Conservation (phyloP, 1,140 invertebrate genomes). For the Maconellicoccus hirsutus region DNA sequence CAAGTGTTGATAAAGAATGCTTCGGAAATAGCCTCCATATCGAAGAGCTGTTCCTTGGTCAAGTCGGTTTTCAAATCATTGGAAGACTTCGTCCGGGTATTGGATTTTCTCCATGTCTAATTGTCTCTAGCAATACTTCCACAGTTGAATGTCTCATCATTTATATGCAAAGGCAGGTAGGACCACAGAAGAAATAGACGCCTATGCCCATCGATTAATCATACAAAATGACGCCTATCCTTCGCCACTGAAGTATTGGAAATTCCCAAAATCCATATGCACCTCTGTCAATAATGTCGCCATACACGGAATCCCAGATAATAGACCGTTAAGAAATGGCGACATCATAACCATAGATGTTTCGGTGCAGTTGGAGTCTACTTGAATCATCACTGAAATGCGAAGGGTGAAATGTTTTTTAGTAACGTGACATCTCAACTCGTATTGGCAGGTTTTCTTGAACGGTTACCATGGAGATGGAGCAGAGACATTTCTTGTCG, state of each 20-base stretch:
- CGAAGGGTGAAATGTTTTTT: too few relatives aligned
- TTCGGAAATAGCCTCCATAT: too few relatives aligned
- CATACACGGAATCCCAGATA: slow-evolving; percentile 90
- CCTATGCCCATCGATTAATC: slow-evolving; percentile 56
- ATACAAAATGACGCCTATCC: slow-evolving; percentile 68
- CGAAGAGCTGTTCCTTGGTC: too few relatives aligned
- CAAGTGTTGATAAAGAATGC: too few relatives aligned
- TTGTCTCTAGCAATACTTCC: too few relatives aligned
- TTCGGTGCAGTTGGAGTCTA: slow-evolving; percentile 49
- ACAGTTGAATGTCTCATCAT: too few relatives aligned
- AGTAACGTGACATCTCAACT: too few relatives aligned
- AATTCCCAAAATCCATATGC: slow-evolving; percentile 87
- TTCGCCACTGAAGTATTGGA: slow-evolving; percentile 72
- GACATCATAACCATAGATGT: slow-evolving; percentile 90
- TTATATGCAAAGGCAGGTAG: slow-evolving; percentile 42
- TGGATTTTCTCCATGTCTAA: too few relatives aligned
- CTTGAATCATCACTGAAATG: background rate
- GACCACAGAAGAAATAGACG: slow-evolving; percentile 81
- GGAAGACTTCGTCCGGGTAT: too few relatives aligned
- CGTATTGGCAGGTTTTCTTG: slow-evolving; percentile 51
- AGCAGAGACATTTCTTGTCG: slow-evolving; percentile 74
- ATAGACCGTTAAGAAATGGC: slow-evolving; percentile 61
- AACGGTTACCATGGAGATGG: slow-evolving; percentile 89
- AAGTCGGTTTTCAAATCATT: too few relatives aligned
- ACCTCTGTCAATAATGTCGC: slow-evolving; percentile 91